Percentiles rank a stretch among this genome's conserved stretches.
Conservation (phyloP, 2,113 vertebrate species). For the Nerophis lumbriciformis region DNA sequence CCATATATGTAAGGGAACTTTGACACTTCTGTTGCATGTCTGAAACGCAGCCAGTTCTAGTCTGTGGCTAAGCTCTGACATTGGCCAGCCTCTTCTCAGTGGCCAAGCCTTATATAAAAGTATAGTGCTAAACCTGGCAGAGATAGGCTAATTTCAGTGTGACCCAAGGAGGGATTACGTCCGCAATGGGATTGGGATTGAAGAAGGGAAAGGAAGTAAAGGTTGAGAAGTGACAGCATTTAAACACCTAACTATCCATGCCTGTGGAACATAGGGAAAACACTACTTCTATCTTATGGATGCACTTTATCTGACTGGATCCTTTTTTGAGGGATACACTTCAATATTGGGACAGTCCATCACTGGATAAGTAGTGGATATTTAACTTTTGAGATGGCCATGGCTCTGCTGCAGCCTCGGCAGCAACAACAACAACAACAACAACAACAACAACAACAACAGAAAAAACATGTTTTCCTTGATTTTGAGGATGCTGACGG, state of each 20-base stretch:
- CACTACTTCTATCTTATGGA: background rate
- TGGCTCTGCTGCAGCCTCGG: slow-evolving; percentile 60
- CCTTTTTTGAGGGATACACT: background rate
- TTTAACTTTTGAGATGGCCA: slow-evolving; percentile 22
- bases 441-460: slow-evolving; percentile 24
- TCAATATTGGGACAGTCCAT: background rate
- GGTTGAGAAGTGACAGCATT: slow-evolving; percentile 6
- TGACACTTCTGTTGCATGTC: slow-evolving; percentile 7
- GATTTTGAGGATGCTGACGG: slow-evolving; percentile 72
- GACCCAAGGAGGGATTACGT: slow-evolving; percentile 55
- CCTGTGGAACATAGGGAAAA: background rate
- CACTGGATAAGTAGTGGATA: slow-evolving; percentile 1
- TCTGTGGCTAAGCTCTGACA: slow-evolving; percentile 44
- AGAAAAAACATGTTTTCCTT: slow-evolving; percentile 47
- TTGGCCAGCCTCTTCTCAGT: slow-evolving; percentile 12
- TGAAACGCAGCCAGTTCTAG: slow-evolving; percentile 7
- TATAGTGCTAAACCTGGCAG: slow-evolving; percentile 40
- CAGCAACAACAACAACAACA: slow-evolving; percentile 26
- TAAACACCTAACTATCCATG: slow-evolving; percentile 2
- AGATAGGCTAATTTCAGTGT: slow-evolving; percentile 59
- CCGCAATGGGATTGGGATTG: slow-evolving; percentile 31
- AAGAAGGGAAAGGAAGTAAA: slow-evolving; percentile 26
- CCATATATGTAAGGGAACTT: background rate
- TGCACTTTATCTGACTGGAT: background rate
- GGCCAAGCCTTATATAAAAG: slow-evolving; percentile 32